Evolutionary conservation across 2,113 vertebrate genomes (phyloP).

Genomic region (Echinops telfairi): DNA sequence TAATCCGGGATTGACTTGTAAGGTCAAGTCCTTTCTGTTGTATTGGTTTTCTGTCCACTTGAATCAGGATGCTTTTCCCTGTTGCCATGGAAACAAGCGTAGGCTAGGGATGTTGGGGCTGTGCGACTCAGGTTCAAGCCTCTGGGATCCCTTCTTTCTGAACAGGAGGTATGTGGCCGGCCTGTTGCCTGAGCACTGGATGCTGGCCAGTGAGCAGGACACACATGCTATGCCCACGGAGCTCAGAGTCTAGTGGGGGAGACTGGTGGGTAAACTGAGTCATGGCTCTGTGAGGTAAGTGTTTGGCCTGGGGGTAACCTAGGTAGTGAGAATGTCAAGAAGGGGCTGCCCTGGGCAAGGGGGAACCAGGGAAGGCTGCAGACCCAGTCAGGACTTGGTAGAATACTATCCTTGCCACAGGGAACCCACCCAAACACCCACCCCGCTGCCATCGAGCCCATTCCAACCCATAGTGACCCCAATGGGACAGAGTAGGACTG

Average conservation of each 20-base stretch:
- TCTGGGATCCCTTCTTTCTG: neutral
- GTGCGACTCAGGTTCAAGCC: conserved; percentile 39
- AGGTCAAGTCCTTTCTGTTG: no score
- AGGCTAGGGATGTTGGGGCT: conserved; percentile 25
- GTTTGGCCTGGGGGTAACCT: no score
- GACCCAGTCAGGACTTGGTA: neutral
- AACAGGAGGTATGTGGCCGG: no score
- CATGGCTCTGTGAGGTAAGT: neutral
- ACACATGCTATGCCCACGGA: no score
- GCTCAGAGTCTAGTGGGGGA: neutral
- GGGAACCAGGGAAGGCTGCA: neutral
- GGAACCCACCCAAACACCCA: neutral
- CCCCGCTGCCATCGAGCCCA: no score
- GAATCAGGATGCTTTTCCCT: conserved; percentile 34
- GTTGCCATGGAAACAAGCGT: conserved; percentile 75
- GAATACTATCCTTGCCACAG: neutral
- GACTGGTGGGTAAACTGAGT: neutral
- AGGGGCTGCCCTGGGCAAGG: neutral
- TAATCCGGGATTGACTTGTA: no score
- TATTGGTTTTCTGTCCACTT: neutral
- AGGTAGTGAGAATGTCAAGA: neutral
- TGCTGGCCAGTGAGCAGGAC: no score
- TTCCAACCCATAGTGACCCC: no score
- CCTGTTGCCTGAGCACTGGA: no score
- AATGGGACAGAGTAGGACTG: no score